A percentile compares a stretch with the other conserved stretches of the same genome.
Evolutionary conservation across 92 coral and sea anemone species (phyloP).

Genomic region (Porites cylindrica): DNA sequence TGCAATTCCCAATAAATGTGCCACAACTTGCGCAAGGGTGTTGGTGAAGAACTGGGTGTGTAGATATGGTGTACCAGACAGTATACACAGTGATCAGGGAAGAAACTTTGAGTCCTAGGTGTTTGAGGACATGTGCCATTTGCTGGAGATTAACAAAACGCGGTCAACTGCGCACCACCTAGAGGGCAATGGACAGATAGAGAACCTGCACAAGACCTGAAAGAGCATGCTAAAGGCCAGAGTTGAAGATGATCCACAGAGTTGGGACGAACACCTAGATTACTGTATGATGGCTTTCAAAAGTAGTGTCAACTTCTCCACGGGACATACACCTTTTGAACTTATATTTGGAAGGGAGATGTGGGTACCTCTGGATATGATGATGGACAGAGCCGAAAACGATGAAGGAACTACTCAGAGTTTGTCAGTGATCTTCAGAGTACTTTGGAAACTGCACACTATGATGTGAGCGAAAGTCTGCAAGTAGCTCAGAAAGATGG

Average conservation of each 20-base stretch:
- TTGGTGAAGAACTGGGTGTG: constrained; percentile 37
- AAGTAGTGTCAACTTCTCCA: constrained; percentile 54
- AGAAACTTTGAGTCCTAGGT: constrained; percentile 28
- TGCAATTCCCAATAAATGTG: constrained; percentile 30
- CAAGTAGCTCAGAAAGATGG: constrained; percentile 68
- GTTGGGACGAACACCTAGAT: constrained; percentile 68
- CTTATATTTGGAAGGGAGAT: constrained; percentile 57
- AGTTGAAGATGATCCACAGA: constrained; percentile 20
- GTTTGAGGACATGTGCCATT: constrained; percentile 17
- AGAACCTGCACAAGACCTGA: constrained; percentile 43
- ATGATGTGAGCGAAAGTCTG: constrained; percentile 56
- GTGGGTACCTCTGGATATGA: constrained; percentile 61
- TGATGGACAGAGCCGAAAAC: constrained; percentile 47
- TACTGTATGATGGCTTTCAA: constrained; percentile 59
- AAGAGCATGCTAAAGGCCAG: constrained; percentile 62
- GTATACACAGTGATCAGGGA: constrained; percentile 62
- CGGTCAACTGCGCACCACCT: neutral
- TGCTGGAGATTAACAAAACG: constrained; percentile 4
- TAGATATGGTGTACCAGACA: constrained; percentile 56
- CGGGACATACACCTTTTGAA: constrained; percentile 58
- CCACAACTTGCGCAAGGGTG: neutral
- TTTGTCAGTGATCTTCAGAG: constrained; percentile 15
- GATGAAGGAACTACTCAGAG: neutral
- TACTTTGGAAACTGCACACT: constrained; percentile 34
- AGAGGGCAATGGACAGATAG: constrained; percentile 56